Conservation (phyloP, 2,113 vertebrate species). For the Ameiurus melas region DNA sequence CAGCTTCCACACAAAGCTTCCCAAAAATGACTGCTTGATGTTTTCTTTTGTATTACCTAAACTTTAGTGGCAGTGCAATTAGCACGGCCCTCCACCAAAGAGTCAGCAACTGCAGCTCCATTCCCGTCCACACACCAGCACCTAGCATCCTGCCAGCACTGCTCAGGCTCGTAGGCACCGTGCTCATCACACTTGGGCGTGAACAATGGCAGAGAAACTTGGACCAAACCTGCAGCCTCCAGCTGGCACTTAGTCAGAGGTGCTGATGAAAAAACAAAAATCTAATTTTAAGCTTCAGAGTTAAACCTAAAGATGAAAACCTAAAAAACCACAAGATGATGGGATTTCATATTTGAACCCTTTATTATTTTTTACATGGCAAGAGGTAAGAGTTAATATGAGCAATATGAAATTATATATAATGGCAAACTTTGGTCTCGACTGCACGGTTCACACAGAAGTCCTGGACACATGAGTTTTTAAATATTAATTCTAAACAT, state of each 20-base stretch:
- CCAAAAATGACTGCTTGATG: not conserved
- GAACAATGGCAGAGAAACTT: conserved; percentile 67
- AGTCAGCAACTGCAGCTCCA: conserved; percentile 75
- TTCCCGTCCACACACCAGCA: conserved; percentile 91
- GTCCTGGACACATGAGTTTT: not conserved
- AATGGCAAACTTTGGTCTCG: not conserved
- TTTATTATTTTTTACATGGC: not conserved
- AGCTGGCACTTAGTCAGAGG: conserved; percentile 79
- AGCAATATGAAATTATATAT: not conserved
- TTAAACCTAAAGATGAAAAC: not conserved
- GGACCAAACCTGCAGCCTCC: conserved; percentile 62
- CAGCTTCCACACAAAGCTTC: not conserved
- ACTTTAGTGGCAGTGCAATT: conserved; percentile 9
- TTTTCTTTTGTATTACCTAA: not conserved
- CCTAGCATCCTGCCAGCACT: conserved; percentile 79
- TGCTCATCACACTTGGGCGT: conserved; percentile 81
- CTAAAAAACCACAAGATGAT: not conserved
- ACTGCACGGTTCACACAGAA: not conserved
- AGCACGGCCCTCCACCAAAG: conserved; percentile 49
- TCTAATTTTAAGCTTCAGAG: not conserved
- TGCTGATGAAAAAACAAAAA: conserved; percentile 46
- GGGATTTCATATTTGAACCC: not conserved
- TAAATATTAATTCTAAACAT: not conserved
- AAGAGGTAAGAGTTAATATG: not conserved
- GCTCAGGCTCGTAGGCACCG: conserved; percentile 81